These are phyloP conservation scores for Pseudomyrmex dendroicus DNA, from an alignment of 1,140 invertebrate species.

Conservation along the genomic window DNA sequence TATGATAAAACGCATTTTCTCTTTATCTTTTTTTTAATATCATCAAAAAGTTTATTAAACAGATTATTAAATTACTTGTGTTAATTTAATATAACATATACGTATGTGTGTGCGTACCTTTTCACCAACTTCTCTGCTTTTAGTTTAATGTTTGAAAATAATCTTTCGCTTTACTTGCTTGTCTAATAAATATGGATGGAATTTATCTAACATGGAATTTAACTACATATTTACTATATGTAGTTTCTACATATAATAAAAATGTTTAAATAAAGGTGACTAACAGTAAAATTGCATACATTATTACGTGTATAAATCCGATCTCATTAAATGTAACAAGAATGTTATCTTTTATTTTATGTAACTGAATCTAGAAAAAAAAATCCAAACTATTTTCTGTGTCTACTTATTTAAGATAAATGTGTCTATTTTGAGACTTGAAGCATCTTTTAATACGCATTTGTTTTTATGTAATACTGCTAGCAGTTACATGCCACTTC, in stretches of 20 bases:
- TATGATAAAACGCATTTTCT: too few species aligned
- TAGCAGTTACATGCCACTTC: background rate
- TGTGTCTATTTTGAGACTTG: background rate
- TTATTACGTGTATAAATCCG: background rate
- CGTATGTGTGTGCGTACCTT: background rate
- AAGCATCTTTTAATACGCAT: background rate
- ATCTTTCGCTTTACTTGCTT: too few species aligned
- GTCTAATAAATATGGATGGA: background rate
- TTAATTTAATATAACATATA: background rate
- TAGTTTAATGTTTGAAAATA: background rate
- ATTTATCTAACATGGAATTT: background rate
- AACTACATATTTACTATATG: background rate
- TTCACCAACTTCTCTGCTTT: background rate
- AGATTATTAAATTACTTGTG: background rate
- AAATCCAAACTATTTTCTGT: background rate
- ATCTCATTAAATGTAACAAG: background rate
- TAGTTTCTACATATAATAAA: background rate
- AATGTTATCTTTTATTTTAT: background rate
- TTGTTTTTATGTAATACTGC: constrained; percentile 14
- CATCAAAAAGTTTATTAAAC: too few species aligned
- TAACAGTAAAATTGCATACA: background rate
- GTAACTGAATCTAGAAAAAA: background rate
- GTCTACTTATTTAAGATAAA: background rate
- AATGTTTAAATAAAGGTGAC: background rate
- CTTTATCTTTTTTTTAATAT: too few species aligned